Base-by-base conservation (phyloP, 2,113 vertebrate genomes). In the Caranx ignobilis region DNA sequence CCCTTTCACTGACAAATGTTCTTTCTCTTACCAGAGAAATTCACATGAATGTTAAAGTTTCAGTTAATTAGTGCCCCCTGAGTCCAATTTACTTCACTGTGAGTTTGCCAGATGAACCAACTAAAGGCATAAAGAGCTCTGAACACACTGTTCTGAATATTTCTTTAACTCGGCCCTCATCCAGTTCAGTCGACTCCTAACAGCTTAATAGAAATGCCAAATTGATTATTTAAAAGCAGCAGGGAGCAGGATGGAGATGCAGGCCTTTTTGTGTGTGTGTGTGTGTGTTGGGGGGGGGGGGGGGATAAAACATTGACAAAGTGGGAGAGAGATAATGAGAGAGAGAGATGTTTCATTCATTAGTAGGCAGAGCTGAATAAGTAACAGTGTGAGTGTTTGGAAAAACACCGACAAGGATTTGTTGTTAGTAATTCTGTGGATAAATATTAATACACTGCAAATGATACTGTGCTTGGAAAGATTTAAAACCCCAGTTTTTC, bases 21-120 rank as follows among this genome's bases (percentile, higher is more conserved):
- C 26, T 26, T 47, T 68, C 50, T 54, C 48, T 41, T 18, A 26
- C 4, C 61, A 35, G 21, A 52, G 63, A 45, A 69, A 65, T 71
- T 19, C 57, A 67, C 12, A 55, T 59, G 12, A 60, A 72, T 73
- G 63, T 77, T 60, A 45, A 66, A 34, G n/a, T 66, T 75, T 52
- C 63, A 34, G 60, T 81, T 71, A 67, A 79, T 84, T 64, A 37
- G 16, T 68, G 55, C 35, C 55, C 5, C 56, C 9, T 11, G 6
- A 65, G 57, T 69, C 62, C 21, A 50, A 84, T 71, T 1, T 0
- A 31, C 52, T 52, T 61, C 35, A 26, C 15, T 72, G 48, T 71
- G 72, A 67, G 48, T 66, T 67, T 11, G 21, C 34, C 50, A 71
- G 69, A 68, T 73, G 45, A 65, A 26, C 68, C 16, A 9, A 19